A percentile compares a stretch with the other conserved stretches of the same genome.
Evolutionary conservation across 2,888 invertebrate genomes (phyloP).

Genomic region (Cerastis rubricosa): DNA sequence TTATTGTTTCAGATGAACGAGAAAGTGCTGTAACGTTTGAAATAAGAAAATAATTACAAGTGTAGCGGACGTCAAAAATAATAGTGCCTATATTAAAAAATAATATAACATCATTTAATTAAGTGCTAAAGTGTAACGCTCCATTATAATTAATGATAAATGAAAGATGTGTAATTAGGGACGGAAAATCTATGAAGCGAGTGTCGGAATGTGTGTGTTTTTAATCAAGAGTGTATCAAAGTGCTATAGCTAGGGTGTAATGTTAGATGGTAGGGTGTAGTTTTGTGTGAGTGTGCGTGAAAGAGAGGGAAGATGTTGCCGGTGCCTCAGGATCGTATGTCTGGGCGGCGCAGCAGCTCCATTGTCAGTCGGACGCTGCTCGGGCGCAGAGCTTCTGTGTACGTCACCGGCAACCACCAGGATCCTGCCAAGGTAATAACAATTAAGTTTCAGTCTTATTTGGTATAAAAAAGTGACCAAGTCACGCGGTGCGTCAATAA

Average conservation of each 20-base stretch:
- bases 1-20: slow-evolving; percentile 70
- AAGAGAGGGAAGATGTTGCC: slow-evolving; percentile 83
- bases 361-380: slow-evolving; percentile 92
- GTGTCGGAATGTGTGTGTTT: slow-evolving; percentile 35
- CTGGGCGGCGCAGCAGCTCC: slow-evolving; percentile 92
- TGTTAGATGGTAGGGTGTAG: slow-evolving; percentile 43
- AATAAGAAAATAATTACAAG: slow-evolving; percentile 47
- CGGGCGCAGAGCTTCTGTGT: slow-evolving; percentile 92
- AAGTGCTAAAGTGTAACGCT: slow-evolving; percentile 59
- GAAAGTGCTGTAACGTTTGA: slow-evolving; percentile 37
- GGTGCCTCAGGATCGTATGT: slow-evolving; percentile 90
- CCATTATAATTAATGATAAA: slow-evolving; percentile 44
- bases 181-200: slow-evolving; percentile 28
- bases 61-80: slow-evolving; percentile 60
- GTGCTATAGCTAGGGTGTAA: slow-evolving; percentile 34
- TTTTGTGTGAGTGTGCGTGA: slow-evolving; percentile 43
- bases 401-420: slow-evolving; percentile 91
- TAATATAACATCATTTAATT: slow-evolving; percentile 62
- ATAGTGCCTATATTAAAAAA: slow-evolving; percentile 71
- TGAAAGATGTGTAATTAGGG: slow-evolving; percentile 51
- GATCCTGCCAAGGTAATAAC: slow-evolving; percentile 92
- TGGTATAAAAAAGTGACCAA: neutral
- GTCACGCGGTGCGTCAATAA: neutral
- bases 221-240: slow-evolving; percentile 38
- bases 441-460: neutral